phyloP scores from a whole-genome alignment of 2,888 invertebrate genomes.

The Myathropa florea region DNA sequence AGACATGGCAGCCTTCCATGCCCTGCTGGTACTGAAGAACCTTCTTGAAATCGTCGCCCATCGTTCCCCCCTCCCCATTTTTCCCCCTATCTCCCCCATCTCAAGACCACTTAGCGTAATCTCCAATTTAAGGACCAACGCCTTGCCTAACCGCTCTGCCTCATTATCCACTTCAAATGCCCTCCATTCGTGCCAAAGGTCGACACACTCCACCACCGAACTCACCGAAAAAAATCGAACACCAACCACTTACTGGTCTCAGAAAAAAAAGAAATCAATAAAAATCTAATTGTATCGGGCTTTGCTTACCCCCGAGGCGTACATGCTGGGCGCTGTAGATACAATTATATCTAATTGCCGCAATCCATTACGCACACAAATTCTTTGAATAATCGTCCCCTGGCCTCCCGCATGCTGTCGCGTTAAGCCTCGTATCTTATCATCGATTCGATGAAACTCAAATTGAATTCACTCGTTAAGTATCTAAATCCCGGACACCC shows the following conservation, averaged over 20 bases:
- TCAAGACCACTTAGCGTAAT: not conserved
- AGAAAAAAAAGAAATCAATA: constrained; percentile 8
- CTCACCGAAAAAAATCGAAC: too few species aligned
- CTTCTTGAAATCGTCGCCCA: too few species aligned
- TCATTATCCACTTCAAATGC: not conserved
- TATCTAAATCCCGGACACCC: not conserved
- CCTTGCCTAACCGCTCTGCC: not conserved
- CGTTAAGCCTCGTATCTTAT: not conserved
- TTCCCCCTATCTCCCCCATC: not conserved
- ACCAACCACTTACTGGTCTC: constrained; percentile 41
- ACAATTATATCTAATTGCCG: constrained; percentile 47
- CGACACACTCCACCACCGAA: not conserved
- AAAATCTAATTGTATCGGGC: constrained; percentile 23
- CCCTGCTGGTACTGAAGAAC: too few species aligned
- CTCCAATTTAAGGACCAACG: not conserved
- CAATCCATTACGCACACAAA: constrained; percentile 33
- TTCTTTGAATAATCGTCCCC: too few species aligned
- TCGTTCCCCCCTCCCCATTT: not conserved
- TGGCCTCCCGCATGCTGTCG: not conserved
- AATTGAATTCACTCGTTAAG: not conserved
- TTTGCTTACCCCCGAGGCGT: constrained; percentile 8
- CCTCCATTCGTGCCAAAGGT: not conserved
- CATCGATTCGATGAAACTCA: not conserved
- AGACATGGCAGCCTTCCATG: too few species aligned
- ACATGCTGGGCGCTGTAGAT: constrained; percentile 1